These are phyloP conservation scores for Theretra japonica DNA, from an alignment of 2,888 invertebrate genomes.

Conservation along the genomic window DNA sequence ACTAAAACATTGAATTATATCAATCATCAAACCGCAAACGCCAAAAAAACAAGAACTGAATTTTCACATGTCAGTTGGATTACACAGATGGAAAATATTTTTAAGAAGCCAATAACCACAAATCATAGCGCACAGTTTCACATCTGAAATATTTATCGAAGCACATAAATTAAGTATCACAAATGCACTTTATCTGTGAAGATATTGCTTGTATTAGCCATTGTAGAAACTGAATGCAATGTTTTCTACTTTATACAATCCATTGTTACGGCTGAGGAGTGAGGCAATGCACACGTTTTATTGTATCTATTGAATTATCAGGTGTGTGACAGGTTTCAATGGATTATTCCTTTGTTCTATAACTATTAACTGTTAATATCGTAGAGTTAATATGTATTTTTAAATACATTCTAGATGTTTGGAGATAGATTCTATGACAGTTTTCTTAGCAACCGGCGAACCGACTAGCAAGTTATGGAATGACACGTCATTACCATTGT, in stretches of 20 bases:
- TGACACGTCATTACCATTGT: too few species aligned
- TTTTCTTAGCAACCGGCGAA: too few species aligned
- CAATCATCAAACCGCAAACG: not conserved
- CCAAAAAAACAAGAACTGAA: too few species aligned
- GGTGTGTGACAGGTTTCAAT: not conserved
- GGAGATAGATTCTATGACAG: too few species aligned
- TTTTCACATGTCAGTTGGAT: not conserved
- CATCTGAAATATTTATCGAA: not conserved
- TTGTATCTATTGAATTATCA: not conserved
- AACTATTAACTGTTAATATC: too few species aligned
- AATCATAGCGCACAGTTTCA: not conserved
- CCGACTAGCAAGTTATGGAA: too few species aligned
- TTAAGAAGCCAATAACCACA: not conserved
- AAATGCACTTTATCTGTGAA: not conserved
- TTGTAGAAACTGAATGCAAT: not conserved
- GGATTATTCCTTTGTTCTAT: not conserved
- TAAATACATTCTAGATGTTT: not conserved
- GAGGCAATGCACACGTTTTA: not conserved
- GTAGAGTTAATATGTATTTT: not conserved
- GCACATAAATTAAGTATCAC: not conserved
- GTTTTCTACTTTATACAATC: not conserved
- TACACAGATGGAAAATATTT: too few species aligned
- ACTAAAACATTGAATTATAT: not conserved
- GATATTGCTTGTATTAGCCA: not conserved
- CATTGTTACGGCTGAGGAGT: not conserved